Evolutionary conservation across 2,113 vertebrate genomes (phyloP), one percentile per base, ranked within the genome.

Genomic region (Mungos mungo): DNA sequence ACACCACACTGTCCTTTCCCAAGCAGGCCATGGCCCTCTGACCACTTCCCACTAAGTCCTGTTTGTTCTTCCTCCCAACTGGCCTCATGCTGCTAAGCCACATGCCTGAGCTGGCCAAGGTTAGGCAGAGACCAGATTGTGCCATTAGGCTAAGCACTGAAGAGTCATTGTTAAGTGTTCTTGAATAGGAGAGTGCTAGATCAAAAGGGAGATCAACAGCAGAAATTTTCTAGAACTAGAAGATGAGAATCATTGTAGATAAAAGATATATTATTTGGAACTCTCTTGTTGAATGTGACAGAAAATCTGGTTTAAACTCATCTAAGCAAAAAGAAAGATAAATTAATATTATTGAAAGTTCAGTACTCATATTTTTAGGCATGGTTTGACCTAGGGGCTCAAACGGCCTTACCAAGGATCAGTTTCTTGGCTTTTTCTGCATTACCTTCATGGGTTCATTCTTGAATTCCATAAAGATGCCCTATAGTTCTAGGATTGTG

Each of bases 211-310:
- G 41, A 71, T 72, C 83, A 76, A 77, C n/a, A 76, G 47, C 29
- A 4, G 76, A n/a, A 65, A 63, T 74, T 93, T 91, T 97, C 72
- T 86, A 80, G 93, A 80, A 88, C 12, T 31, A 90, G 74, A 83
- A 90, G 29, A 9, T 82, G 38, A 93, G 52, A 93, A n/a, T 88
- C 85, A 90, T 94, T 82, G 7, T n/a, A 93, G 29, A 85, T 82
- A 90, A 47, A 31, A 95, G 66, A 41, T 35, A 33, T 5, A 95
- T 77, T 86, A 76, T 87, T 93, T 96, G 93, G 35, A 83, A 86
- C 11, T 65, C 23, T 87, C 50, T 54, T 68, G 60, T 82, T 95
- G 33, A 83, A 85, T 80, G 65, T 90, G 47, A 57, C 5, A 87
- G 69, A 76, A 96, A 97, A 71, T 45, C 60, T 16, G 80, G 14